Base-by-base conservation (phyloP, 64 coral and sea anemone species). In the Dendrophyllia cribrosa region DNA sequence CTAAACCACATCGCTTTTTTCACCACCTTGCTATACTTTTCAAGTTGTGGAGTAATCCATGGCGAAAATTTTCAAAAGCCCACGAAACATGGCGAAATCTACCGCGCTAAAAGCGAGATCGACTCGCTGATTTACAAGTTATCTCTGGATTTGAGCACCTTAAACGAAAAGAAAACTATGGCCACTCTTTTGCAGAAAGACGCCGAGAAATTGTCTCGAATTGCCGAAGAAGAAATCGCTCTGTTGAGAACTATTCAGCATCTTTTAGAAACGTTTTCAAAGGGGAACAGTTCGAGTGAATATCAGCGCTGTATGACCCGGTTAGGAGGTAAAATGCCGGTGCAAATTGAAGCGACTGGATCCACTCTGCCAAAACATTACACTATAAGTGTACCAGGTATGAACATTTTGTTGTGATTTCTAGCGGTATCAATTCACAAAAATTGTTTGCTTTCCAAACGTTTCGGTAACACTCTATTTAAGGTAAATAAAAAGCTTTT, bases 31-130 rank as follows among this genome's bases (percentile, higher is more conserved):
- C 55, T 58, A 9, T 58, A 58, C 55, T 13, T 58, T 58, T 58
- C 55, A 58, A 58, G 55, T 13, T 58, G 55, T 58, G 55, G 55
- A 58, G 55, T 58, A 7, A 58, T 58, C 55, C 7, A 9, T 58
- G 55, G 2, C 7, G 13, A 58, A 58, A 58, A 58, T 58, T 0
- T 2, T 23, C 20, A 69, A 69, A 69, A 79, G 8, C 14, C 12
- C 19, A 51, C 76, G 7, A 79, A 59, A 79, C 76, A 79, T 22
- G 43, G 5, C 19, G 76, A 56, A 47, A 55, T 79, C 47, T 22
- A 79, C 56, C 76, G 76, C 19, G 76, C 76, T 50, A 79, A 47
- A 59, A 79, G 76, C 49, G 45, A 79, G 49, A 79, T 79, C 76
- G 76, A 79, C 56, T 79, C 76, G 56, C 76, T 79, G 1, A 52